phyloP scores from a whole-genome alignment of 2,888 invertebrate species.

The Amblyjoppa proteus region DNA sequence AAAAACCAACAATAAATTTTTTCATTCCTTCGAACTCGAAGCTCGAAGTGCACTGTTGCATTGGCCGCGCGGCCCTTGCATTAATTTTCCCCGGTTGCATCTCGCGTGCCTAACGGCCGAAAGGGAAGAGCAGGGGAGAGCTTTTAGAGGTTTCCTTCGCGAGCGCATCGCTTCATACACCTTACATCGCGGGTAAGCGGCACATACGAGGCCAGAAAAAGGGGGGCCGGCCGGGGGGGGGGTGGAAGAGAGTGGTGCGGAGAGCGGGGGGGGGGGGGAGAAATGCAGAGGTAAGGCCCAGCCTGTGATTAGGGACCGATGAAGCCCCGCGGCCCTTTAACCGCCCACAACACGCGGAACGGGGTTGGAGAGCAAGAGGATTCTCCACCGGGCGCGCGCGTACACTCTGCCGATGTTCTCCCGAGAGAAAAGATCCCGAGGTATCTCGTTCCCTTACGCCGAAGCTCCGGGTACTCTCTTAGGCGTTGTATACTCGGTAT shows the following conservation, averaged over 20 bases:
- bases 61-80: neutral
- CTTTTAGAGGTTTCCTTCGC: slow-evolving; percentile 18
- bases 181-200: slow-evolving; percentile 7
- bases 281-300: slow-evolving; percentile 67
- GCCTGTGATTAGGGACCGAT: slow-evolving; percentile 82
- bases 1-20: neutral
- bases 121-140: slow-evolving; percentile 3
- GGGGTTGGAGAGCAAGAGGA: slow-evolving; percentile 67
- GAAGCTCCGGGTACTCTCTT: neutral
- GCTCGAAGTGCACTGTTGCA: no score
- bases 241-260: no score
- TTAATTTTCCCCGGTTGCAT: neutral
- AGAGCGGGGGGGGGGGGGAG: slow-evolving; percentile 61
- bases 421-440: slow-evolving; percentile 63
- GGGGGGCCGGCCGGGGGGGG: neutral
- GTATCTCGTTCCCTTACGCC: slow-evolving; percentile 54
- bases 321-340: slow-evolving; percentile 75
- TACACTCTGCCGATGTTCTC: slow-evolving; percentile 30
- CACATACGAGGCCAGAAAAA: slow-evolving; percentile 9
- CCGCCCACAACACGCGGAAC: slow-evolving; percentile 81
- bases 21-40: neutral
- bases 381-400: slow-evolving; percentile 28
- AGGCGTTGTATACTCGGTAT: slow-evolving; percentile 34
- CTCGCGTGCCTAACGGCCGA: slow-evolving; percentile 14
- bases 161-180: slow-evolving; percentile 12